Percentiles rank a stretch among this genome's conserved stretches.
Conservation (phyloP, 2,888 invertebrate species). For the Seira sanloemensis region DNA sequence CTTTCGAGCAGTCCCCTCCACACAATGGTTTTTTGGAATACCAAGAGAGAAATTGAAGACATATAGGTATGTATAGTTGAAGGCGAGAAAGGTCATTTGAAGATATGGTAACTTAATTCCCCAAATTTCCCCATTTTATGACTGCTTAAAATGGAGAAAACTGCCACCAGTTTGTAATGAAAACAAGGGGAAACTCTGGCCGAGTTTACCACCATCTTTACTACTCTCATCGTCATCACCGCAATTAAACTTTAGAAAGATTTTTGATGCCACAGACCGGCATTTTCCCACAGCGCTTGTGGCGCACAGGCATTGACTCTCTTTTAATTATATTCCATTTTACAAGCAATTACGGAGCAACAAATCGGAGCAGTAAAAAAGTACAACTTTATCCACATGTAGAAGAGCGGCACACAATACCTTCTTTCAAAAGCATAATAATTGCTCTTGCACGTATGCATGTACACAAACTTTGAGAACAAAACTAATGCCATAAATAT, state of each 20-base stretch:
- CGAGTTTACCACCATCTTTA: background rate
- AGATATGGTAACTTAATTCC: background rate
- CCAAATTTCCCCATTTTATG: background rate
- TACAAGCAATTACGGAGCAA: background rate
- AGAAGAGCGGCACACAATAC: too few species aligned
- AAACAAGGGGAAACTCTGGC: background rate
- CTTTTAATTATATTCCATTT: background rate
- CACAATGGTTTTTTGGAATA: too few species aligned
- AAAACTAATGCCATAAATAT: too few species aligned
- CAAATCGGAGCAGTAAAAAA: background rate
- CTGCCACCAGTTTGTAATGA: background rate
- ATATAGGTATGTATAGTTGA: background rate
- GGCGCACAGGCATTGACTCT: background rate
- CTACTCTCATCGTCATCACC: background rate
- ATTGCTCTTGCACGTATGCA: too few species aligned
- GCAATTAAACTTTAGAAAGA: constrained; percentile 3
- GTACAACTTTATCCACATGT: background rate
- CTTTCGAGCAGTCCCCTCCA: too few species aligned
- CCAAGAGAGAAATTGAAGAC: too few species aligned
- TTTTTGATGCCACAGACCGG: constrained; percentile 10
- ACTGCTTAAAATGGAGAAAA: too few species aligned
- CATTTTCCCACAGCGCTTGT: background rate
- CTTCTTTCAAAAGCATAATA: too few species aligned
- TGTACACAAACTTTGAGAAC: too few species aligned
- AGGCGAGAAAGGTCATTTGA: background rate